phyloP scores from a whole-genome alignment of 2,888 invertebrate species.

The Drosophila birchii region DNA sequence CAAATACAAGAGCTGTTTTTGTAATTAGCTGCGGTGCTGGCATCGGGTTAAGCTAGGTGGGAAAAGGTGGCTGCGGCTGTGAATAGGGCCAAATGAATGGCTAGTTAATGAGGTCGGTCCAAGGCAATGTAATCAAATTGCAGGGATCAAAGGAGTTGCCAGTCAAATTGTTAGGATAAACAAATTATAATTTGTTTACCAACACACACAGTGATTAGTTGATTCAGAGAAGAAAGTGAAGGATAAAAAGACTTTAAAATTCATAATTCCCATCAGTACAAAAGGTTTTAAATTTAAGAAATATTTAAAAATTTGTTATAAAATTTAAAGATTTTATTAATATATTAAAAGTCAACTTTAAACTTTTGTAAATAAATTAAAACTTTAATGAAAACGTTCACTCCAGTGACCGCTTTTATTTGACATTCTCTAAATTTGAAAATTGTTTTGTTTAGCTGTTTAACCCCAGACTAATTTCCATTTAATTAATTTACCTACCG shows the following conservation, averaged over 20 bases:
- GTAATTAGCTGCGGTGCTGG: constrained; percentile 55
- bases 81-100: constrained; percentile 23
- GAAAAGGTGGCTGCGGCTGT: constrained; percentile 3
- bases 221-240: neutral
- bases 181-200: constrained; percentile 8
- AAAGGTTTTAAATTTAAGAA: neutral
- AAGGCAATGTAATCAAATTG: constrained; percentile 10
- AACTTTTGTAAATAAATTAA: neutral
- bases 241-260: neutral
- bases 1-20: constrained; percentile 60
- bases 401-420: neutral
- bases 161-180: neutral
- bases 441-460: neutral
- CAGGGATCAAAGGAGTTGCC: constrained; percentile 21
- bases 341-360: neutral
- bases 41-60: constrained; percentile 3
- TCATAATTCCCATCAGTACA: neutral
- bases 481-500: constrained; percentile 45
- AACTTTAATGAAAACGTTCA: neutral
- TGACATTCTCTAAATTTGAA: neutral
- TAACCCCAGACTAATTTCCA: constrained; percentile 27
- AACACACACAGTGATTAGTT: neutral
- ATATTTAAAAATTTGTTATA: neutral
- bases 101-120: constrained; percentile 19
- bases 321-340: too few species aligned